These are phyloP conservation scores for Semnopithecus entellus DNA, from an alignment of 2,113 vertebrate species.

Conservation along the genomic window DNA sequence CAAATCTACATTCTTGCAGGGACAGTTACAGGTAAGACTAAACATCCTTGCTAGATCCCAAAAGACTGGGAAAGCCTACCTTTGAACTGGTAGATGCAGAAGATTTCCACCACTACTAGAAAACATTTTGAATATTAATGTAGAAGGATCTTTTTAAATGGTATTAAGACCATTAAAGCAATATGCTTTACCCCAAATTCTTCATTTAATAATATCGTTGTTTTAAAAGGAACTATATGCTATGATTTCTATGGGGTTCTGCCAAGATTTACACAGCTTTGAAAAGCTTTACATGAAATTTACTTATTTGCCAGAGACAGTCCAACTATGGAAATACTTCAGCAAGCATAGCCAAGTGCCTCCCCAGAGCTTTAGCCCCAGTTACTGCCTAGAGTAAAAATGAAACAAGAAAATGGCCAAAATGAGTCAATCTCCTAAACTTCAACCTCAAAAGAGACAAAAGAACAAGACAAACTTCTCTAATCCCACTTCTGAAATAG, in stretches of 20 bases:
- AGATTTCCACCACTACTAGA: background rate
- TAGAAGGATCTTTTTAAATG: background rate
- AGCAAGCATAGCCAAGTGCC: background rate
- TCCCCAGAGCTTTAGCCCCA: background rate
- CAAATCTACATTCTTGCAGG: background rate
- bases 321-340: background rate
- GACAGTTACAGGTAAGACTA: background rate
- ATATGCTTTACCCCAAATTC: constrained; percentile 6
- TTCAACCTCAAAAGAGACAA: background rate
- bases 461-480: background rate
- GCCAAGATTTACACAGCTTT: background rate
- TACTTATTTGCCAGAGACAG: background rate
- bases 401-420: background rate
- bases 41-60: background rate
- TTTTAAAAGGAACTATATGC: background rate
- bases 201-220: constrained; percentile 43
- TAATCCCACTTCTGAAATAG: background rate
- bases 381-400: background rate
- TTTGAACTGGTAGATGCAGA: background rate
- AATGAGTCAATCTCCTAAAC: background rate
- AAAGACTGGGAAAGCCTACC: background rate
- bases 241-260: background rate
- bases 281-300: constrained; percentile 14
- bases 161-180: constrained; percentile 28
- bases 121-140: background rate